Conservation (phyloP, 1,140 invertebrate species). For the Sipha flava region DNA sequence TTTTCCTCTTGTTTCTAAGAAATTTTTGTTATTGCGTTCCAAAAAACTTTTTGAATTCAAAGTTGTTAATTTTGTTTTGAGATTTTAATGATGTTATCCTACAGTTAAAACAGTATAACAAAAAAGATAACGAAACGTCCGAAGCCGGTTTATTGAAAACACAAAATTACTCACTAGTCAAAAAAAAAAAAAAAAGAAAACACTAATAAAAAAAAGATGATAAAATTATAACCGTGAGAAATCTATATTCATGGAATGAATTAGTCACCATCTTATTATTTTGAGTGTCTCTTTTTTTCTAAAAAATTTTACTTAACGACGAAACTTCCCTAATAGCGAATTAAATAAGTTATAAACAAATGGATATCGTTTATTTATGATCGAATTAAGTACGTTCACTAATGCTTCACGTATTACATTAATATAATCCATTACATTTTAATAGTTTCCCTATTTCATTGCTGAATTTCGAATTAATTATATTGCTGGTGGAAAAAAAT, state of each 20-base stretch:
- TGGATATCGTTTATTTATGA: neutral
- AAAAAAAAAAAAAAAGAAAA: neutral
- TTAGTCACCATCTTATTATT: neutral
- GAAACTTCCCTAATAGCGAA: neutral
- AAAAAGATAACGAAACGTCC: neutral
- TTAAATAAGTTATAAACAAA: neutral
- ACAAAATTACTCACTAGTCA: neutral
- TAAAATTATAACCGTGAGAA: conserved; percentile 1
- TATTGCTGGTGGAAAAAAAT: neutral
- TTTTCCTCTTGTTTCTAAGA: neutral
- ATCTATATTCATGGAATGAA: neutral
- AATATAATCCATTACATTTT: neutral
- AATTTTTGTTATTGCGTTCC: neutral
- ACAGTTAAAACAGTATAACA: neutral
- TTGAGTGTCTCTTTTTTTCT: neutral
- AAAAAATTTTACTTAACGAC: neutral
- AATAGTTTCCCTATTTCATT: neutral
- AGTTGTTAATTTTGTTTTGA: neutral
- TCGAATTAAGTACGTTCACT: neutral
- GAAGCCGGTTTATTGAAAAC: neutral
- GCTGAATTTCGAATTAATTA: neutral
- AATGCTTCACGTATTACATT: too few species aligned
- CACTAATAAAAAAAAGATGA: neutral
- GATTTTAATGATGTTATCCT: neutral
- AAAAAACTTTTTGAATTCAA: neutral